These are phyloP conservation scores for Drosophila asahinai DNA, from an alignment of 1,140 invertebrate species.

Conservation along the genomic window DNA sequence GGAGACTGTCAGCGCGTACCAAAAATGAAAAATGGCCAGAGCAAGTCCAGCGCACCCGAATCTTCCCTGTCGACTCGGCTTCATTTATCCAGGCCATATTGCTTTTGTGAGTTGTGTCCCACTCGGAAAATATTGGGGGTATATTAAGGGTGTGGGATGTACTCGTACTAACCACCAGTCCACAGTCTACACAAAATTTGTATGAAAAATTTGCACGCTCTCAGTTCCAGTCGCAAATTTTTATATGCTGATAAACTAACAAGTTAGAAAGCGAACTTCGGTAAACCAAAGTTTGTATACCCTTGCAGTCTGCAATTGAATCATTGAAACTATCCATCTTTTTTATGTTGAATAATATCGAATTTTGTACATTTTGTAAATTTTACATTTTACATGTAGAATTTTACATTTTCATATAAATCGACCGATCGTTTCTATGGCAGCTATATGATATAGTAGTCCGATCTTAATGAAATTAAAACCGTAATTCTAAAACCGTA, in stretches of 20 bases:
- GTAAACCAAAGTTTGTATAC: too few relatives aligned
- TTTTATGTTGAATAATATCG: too few relatives aligned
- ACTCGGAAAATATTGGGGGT: not conserved
- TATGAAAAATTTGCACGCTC: slow-evolving; percentile 35
- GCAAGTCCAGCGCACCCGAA: slow-evolving; percentile 1
- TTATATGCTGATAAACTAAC: slow-evolving; percentile 53
- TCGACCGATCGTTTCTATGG: too few relatives aligned
- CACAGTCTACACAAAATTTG: slow-evolving; percentile 41
- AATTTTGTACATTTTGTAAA: too few relatives aligned
- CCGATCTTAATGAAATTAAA: too few relatives aligned
- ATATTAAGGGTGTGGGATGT: too few relatives aligned
- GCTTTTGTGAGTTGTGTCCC: slow-evolving; percentile 47
- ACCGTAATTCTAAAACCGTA: too few relatives aligned
- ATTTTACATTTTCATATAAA: too few relatives aligned
- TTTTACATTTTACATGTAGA: too few relatives aligned
- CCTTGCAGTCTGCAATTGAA: too few relatives aligned
- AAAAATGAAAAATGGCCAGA: slow-evolving; percentile 66
- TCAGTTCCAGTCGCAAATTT: slow-evolving; percentile 38
- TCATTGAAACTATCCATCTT: too few relatives aligned
- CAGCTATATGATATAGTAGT: too few relatives aligned
- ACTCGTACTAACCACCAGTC: not conserved
- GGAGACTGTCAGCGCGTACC: slow-evolving; percentile 60
- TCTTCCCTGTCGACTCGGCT: slow-evolving; percentile 11
- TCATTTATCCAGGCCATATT: slow-evolving; percentile 45
- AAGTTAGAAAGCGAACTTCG: not conserved